Evolutionary conservation across 2,113 vertebrate genomes (phyloP), one percentile per base, ranked within the genome.

Genomic region (Vombatus ursinus): DNA sequence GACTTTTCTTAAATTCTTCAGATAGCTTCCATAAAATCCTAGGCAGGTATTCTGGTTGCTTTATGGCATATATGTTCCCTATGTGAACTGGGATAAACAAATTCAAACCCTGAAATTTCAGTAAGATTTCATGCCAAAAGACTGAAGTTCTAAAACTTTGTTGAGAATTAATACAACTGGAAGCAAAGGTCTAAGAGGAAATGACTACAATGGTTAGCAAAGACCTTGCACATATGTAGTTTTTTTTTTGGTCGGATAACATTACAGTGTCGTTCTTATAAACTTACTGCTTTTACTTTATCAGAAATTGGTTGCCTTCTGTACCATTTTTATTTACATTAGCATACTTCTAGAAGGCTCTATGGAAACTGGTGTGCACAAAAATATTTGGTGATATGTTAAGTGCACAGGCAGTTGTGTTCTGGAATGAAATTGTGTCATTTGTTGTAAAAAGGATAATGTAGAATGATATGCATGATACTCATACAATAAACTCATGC

Each of bases 351-450:
- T 91, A 95, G 93, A 94, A 91, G 90, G 51, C n/a, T 95, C 91
- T 91, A 0, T 94, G 92, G 93, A 94, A 96, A 92, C 47, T 48
- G 52, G 68, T 89, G 47, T 44, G 91, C n/a, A 0, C 68, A 90
- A 52, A 92, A 51, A 90, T 12, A 22, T 68, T 50, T 28, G 95
- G 95, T 24, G 54, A 37, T 91, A 89, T 49, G n/a, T 92, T 57
- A 90, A 50, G 26, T 89, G 94, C 16, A 61, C 7, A 11, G 22
- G 44, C 84, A 92, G 68, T 94, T 92, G 95, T 50, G 84, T 84
- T 95, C 16, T 11, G 52, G 94, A 94, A 37, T 26, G 47, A 68
- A 8, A 9, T 11, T 19, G 95, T 26, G 49, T 23, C n/a, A 54
- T 28, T n/a, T 6, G 44, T 49, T 50, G 9, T 77, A n/a, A 77